Base-by-base conservation (phyloP, 2,797 vertebrate species). In the Chelmon rostratus region DNA sequence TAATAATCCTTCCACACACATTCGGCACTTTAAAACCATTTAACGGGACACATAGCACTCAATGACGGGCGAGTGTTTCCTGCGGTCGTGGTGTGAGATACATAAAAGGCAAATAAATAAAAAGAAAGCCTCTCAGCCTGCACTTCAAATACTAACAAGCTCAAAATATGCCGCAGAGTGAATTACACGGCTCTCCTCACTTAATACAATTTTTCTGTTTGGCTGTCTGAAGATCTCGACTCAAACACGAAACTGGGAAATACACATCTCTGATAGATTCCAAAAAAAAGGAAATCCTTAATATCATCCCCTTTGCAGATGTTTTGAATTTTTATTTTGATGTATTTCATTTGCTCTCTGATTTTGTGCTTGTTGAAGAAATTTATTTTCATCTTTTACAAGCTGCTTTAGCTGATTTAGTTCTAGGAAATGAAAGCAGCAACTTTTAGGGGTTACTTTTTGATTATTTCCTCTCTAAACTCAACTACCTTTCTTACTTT, bases 231-330 rank as follows among this genome's bases (percentile, higher is more conserved):
- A 56, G 42, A 35, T 57, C 3, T 40, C 53, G 35, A 66, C 19
- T 66, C 56, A 35, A 72, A 64, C n/a, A 72, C 68, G 10, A 61
- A 72, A 59, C 18, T 46, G 40, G 21, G 38, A 53, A 57, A 68
- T 19, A 5, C n/a, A 19, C 9, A 21, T 23, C 23, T 72, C 18
- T 64, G n/a, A n/a, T n/a, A n/a, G n/a, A n/a, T n/a, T n/a, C n/a
- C n/a, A n/a, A n/a, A n/a, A 44, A 38, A 38, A 38, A 38, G 9
- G 37, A 38, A 57, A 21, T 57, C 28, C 35, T 68, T 54, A 8
- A 57, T 35, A 52, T 42, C 6, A 67, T 58, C 80, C 50, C 18
- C 37, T 66, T 66, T 67, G 59, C 44, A 62, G 37, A 37, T 52
- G 21, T 50, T 35, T 25, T 37, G 3, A 25, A 38, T 69, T 31